Percentiles rank a stretch among this genome's conserved stretches.
These are phyloP conservation scores for Burhinus bistriatus DNA, from an alignment of 2,113 vertebrate genomes.

Conservation along the genomic window DNA sequence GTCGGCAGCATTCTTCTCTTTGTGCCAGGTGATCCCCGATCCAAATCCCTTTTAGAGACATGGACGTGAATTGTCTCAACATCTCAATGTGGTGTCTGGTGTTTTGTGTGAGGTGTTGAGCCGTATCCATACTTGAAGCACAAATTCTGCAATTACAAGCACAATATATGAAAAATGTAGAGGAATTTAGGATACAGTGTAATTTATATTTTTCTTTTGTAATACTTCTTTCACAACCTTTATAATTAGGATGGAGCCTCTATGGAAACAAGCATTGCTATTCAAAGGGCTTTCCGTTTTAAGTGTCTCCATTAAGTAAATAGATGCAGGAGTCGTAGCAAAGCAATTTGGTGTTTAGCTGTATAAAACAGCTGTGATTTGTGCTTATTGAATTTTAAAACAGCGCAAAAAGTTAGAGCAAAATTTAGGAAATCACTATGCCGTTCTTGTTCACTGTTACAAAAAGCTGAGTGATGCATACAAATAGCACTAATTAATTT, in stretches of 20 bases:
- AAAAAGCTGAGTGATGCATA: conserved; percentile 41
- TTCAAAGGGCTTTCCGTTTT: conserved; percentile 11
- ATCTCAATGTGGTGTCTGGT: background rate
- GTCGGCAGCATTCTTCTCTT: background rate
- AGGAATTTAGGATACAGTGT: background rate
- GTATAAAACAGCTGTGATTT: conserved; percentile 47
- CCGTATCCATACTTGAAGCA: background rate
- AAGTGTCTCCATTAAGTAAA: conserved; percentile 5
- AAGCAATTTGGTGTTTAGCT: conserved; percentile 49
- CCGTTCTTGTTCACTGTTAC: background rate
- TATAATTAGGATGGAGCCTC: background rate
- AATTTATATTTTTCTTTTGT: background rate
- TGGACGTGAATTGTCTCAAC: background rate
- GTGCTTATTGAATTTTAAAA: conserved; percentile 62
- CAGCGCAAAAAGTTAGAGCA: background rate
- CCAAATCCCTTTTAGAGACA: background rate
- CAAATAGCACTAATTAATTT: conserved; percentile 65
- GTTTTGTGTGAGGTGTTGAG: background rate
- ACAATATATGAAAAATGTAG: background rate
- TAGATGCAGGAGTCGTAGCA: background rate
- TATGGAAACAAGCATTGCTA: background rate
- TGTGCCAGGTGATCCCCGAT: background rate
- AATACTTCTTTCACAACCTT: background rate
- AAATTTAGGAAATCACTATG: background rate
- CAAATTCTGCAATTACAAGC: background rate